These are phyloP conservation scores for Cyanocitta stelleri DNA, from an alignment of 2,113 vertebrate genomes.

Conservation along the genomic window DNA sequence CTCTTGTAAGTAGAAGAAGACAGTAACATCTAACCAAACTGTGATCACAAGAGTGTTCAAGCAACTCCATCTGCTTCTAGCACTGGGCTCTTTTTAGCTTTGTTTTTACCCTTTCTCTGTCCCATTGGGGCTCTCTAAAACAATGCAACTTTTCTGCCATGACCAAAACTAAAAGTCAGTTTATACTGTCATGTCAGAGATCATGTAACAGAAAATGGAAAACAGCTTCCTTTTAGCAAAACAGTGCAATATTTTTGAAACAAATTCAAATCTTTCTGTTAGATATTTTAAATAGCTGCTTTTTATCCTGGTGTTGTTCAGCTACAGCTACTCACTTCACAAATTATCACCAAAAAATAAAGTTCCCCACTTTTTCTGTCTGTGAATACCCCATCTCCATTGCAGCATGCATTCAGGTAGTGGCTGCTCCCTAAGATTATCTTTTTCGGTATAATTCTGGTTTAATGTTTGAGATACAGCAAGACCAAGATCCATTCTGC, in stretches of 20 bases:
- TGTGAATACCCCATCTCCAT: neutral
- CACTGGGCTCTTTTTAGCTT: neutral
- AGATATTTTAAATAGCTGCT: neutral
- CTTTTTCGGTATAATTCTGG: neutral
- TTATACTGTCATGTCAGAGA: conserved; percentile 2
- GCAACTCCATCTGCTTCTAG: neutral
- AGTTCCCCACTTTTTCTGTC: neutral
- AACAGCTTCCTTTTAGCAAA: conserved; percentile 2
- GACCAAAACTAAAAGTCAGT: neutral
- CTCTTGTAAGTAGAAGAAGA: neutral
- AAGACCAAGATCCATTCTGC: neutral
- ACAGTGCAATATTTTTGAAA: neutral
- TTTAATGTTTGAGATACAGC: neutral
- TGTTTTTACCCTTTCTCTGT: neutral
- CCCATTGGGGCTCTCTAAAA: neutral
- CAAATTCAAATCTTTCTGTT: neutral
- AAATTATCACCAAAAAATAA: neutral
- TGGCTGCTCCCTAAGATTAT: neutral
- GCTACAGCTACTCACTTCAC: neutral
- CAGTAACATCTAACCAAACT: neutral
- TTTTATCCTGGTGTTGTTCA: neutral
- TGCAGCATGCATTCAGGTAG: neutral
- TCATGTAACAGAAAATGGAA: neutral
- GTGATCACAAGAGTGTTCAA: neutral
- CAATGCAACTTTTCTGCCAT: neutral